These are phyloP conservation scores for Prosopocoilus inquinatus DNA, from an alignment of 2,888 invertebrate species.

Conservation along the genomic window DNA sequence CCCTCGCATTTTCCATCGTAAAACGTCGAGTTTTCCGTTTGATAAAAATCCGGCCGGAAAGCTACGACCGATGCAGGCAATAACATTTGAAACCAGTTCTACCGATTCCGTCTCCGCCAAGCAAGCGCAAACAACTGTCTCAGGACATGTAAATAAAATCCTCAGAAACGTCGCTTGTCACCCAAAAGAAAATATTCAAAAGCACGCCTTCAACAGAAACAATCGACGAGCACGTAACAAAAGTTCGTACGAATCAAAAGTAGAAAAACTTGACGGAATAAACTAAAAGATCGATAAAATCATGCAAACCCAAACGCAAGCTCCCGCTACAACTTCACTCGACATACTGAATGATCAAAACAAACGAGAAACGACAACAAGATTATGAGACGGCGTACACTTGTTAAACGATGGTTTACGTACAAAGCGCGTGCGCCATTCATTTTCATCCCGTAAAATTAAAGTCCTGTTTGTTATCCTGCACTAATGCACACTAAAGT, in stretches of 20 bases:
- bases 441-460: not conserved
- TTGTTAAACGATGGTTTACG: slow-evolving; percentile 26
- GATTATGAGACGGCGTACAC: slow-evolving; percentile 22
- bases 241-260: not conserved
- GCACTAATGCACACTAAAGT: no score
- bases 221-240: not conserved
- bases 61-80: slow-evolving; percentile 42
- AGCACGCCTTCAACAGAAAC: not conserved
- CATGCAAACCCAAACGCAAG: not conserved
- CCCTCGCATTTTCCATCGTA: slow-evolving; percentile 41
- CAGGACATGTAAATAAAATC: not conserved
- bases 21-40: slow-evolving; percentile 43
- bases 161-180: not conserved
- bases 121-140: not conserved
- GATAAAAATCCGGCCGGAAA: slow-evolving; percentile 43
- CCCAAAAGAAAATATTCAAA: not conserved
- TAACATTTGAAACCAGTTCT: slow-evolving; percentile 35
- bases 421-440: slow-evolving; percentile 20
- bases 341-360: slow-evolving; percentile 22
- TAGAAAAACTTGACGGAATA: not conserved
- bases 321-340: slow-evolving; percentile 14
- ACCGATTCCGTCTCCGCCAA: not conserved
- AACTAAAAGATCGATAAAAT: not conserved
- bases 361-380: slow-evolving; percentile 12
- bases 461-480: no score